phyloP scores from a whole-genome alignment of 2,888 invertebrate species.

The Liodrosophila aerea region DNA sequence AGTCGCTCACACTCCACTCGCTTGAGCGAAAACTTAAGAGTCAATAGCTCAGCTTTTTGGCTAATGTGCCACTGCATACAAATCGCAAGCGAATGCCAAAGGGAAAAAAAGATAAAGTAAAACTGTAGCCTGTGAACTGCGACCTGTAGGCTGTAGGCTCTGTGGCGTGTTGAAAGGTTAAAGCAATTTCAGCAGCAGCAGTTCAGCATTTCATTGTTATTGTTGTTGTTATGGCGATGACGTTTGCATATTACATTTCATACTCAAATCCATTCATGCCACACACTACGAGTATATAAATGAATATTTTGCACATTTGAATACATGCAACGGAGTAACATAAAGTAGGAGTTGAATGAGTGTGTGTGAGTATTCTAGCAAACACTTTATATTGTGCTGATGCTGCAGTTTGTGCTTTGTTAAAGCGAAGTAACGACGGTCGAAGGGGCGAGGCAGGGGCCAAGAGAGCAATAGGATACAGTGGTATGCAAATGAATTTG shows the following conservation, averaged over 20 bases:
- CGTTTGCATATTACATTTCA: constrained; percentile 64
- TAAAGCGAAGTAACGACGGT: neutral
- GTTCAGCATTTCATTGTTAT: constrained; percentile 18
- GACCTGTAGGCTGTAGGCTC: neutral
- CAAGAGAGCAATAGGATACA: constrained; percentile 9
- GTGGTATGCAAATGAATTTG: constrained; percentile 66
- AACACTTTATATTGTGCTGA: constrained; percentile 66
- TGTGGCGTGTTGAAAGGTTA: constrained; percentile 56
- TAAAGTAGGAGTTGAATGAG: constrained; percentile 1
- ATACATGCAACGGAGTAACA: constrained; percentile 32
- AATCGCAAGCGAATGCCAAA: constrained; percentile 8
- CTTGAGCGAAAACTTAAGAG: neutral
- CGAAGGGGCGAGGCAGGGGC: neutral
- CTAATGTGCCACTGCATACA: constrained; percentile 26
- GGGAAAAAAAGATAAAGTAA: too few relatives aligned
- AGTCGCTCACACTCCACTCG: neutral
- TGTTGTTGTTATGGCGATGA: constrained; percentile 56
- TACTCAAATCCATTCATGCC: constrained; percentile 11
- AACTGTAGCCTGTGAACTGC: constrained; percentile 16
- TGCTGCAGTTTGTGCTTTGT: constrained; percentile 65
- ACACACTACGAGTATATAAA: constrained; percentile 39
- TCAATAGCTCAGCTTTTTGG: neutral
- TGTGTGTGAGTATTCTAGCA: constrained; percentile 21
- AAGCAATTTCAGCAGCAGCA: constrained; percentile 52
- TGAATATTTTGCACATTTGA: constrained; percentile 70